Evolutionary conservation across 2,888 invertebrate species (phyloP).

Genomic region (Ophion ellenae): DNA sequence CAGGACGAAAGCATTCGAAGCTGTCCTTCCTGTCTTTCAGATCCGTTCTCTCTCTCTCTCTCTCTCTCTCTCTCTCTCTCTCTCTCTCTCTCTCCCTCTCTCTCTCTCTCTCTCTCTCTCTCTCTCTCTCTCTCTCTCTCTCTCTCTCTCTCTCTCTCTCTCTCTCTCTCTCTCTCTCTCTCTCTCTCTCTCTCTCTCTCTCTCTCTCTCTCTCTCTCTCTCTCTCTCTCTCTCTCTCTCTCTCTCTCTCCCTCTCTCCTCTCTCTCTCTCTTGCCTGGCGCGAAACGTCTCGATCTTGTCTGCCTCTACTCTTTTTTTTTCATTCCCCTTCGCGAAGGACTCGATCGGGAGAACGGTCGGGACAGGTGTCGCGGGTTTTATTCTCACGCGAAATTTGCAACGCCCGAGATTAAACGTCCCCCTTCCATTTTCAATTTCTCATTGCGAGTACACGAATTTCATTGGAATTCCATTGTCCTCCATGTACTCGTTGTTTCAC

Average conservation of each 20-base stretch:
- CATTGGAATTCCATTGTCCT: not conserved
- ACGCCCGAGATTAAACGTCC: constrained; percentile 24
- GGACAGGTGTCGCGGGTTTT: constrained; percentile 31
- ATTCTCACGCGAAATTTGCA: constrained; percentile 40
- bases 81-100: no score
- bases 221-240: no score
- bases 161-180: constrained; percentile 35
- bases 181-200: not conserved
- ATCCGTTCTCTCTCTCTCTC: not conserved
- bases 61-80: no score
- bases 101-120: not conserved
- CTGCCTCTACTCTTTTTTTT: constrained; percentile 1
- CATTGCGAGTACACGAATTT: not conserved
- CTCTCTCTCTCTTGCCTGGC: no score
- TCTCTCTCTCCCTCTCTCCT: not conserved
- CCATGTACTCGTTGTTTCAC: no score
- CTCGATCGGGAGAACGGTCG: constrained; percentile 26
- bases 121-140: constrained; percentile 23
- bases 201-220: no score
- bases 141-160: constrained; percentile 26
- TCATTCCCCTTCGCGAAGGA: constrained; percentile 10
- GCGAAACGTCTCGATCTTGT: constrained; percentile 25
- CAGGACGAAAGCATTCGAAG: constrained; percentile 51
- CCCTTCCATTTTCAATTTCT: not conserved
- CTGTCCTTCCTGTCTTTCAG: constrained; percentile 45